Percentiles rank a stretch among this genome's conserved stretches.
Evolutionary conservation across 1,140 invertebrate species (phyloP).

Genomic region (Oscheius sp.): DNA sequence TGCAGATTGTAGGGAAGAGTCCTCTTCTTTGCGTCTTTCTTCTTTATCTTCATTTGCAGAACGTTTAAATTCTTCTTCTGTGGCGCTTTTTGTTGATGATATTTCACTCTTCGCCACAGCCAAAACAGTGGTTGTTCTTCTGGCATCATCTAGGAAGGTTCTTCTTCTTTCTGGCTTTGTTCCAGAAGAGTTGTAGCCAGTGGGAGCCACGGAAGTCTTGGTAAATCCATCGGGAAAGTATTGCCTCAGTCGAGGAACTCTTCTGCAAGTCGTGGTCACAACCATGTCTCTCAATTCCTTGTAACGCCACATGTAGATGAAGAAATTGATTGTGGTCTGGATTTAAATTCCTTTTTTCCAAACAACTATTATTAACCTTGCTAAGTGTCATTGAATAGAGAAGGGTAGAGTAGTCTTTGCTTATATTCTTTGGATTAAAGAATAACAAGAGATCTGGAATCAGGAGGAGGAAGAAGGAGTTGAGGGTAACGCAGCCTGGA

Average conservation of each 20-base stretch:
- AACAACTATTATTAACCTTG: conserved; percentile 9
- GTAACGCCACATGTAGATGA: conserved; percentile 27
- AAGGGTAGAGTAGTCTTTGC: conserved; percentile 20
- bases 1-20: no score
- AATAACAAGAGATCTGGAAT: conserved; percentile 27
- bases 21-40: no score
- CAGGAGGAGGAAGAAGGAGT: conserved; percentile 21
- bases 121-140: no score
- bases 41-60: no score
- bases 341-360: not conserved
- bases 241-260: not conserved
- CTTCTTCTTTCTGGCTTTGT: no score
- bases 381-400: conserved; percentile 27
- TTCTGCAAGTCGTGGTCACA: not conserved
- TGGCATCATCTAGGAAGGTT: no score
- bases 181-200: no score
- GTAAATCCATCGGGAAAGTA: conserved; percentile 1
- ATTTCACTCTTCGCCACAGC: no score
- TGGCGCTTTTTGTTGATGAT: no score
- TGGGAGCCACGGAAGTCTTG: no score
- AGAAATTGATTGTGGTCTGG: conserved; percentile 27
- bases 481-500: conserved; percentile 12
- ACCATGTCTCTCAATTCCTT: conserved; percentile 10
- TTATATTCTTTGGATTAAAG: conserved; percentile 24
- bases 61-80: no score